Conservation (phyloP, 2,888 invertebrate genomes). For the Lissonota sp. region DNA sequence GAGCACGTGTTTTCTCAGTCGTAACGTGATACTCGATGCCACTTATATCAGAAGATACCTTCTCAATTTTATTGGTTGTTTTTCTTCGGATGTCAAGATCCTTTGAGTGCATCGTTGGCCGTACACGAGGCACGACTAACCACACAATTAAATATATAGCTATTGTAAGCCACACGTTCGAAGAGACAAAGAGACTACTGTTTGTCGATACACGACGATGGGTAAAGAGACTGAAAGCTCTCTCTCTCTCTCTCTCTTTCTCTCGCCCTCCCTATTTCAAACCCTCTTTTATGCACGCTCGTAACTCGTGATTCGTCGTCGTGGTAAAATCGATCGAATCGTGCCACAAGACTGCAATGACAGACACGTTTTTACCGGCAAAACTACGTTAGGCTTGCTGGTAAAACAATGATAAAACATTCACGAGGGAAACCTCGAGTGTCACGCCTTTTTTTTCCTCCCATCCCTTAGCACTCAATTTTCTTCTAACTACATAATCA, state of each 20-base stretch:
- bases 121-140: constrained; percentile 21
- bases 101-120: constrained; percentile 20
- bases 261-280: constrained; percentile 18
- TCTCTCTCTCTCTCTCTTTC: constrained; percentile 42
- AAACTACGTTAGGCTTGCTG: constrained; percentile 5
- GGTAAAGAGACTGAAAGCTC: constrained; percentile 38
- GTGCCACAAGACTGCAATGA: constrained; percentile 24
- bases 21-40: too few species aligned
- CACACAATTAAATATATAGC: constrained; percentile 39
- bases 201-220: constrained; percentile 56
- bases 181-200: constrained; percentile 51
- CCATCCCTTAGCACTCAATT: neutral
- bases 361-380: neutral
- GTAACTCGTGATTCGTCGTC: constrained; percentile 43
- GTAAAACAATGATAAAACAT: constrained; percentile 17
- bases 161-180: constrained; percentile 9
- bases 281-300: constrained; percentile 30
- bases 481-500: neutral
- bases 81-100: constrained; percentile 35
- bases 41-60: neutral
- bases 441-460: constrained; percentile 7
- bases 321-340: constrained; percentile 59
- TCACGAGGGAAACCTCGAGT: constrained; percentile 12
- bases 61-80: constrained; percentile 32
- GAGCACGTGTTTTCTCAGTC: too few species aligned